phyloP scores from a whole-genome alignment of 1,140 invertebrate species.

The Camponotus floridanus region DNA sequence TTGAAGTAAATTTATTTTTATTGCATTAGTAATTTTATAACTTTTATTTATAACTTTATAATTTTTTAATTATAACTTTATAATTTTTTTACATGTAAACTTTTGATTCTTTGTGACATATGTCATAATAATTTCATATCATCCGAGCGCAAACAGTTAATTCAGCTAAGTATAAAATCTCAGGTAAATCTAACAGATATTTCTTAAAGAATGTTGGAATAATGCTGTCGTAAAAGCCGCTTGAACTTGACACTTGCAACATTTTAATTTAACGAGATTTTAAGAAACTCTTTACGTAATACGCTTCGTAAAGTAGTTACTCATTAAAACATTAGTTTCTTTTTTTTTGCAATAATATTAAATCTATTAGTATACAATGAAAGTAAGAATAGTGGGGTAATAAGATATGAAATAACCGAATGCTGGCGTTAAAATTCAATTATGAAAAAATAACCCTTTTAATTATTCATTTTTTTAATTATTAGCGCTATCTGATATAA shows the following conservation, averaged over 20 bases:
- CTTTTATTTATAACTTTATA: too few species aligned
- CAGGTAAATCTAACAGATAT: slow-evolving; percentile 47
- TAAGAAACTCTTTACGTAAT: not conserved
- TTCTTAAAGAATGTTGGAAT: slow-evolving; percentile 12
- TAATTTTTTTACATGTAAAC: not conserved
- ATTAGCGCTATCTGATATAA: not conserved
- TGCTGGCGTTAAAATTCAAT: not conserved
- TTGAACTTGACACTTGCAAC: not conserved
- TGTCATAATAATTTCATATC: not conserved
- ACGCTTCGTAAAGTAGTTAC: not conserved
- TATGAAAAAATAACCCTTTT: not conserved
- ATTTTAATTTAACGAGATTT: slow-evolving; percentile 34
- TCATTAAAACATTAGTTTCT: not conserved
- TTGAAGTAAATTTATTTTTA: not conserved
- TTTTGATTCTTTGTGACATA: not conserved
- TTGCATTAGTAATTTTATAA: not conserved
- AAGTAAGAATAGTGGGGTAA: slow-evolving; percentile 33
- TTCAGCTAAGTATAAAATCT: slow-evolving; percentile 27
- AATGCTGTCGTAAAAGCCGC: not conserved
- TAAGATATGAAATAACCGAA: not conserved
- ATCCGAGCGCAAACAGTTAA: slow-evolving; percentile 22
- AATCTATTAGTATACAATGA: not conserved
- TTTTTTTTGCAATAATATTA: slow-evolving; percentile 62
- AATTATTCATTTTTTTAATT: not conserved
- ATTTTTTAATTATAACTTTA: too few species aligned